Evolutionary conservation across 2,888 invertebrate species (phyloP), one percentile per base, ranked within the genome.

Genomic region (Hipparchia semele): DNA sequence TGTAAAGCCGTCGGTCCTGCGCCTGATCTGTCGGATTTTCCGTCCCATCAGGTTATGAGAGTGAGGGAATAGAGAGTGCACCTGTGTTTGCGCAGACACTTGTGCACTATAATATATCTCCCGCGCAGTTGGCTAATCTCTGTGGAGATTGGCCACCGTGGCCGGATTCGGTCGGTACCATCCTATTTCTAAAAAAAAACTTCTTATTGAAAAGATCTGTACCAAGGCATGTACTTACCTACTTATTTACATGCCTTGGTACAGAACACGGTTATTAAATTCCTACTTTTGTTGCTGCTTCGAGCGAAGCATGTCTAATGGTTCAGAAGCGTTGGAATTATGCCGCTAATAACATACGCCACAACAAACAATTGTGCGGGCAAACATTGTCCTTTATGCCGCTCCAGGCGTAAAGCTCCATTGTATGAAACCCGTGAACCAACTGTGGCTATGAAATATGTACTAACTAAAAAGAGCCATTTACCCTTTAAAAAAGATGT

Each of bases 381-480:
- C 39, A 23, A 51, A 8, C 59, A 56, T 71, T 71, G 68, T 71
- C 68, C 64, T 60, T 39, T 64, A 66, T 66, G 74, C 59, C 60
- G 66, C 61, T 69, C 53, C 66, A 46, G 58, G 67, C 67, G 46
- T 10, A 58, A 8, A 56, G 9, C 60, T 56, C 53, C 46, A 71
- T 71, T 71, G 73, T 71, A 46, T n/a, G 10, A 66, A 61, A 13
- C 64, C 64, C 8, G 53, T 8, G 13, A 58, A 23, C 6, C 23
- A 9, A 64, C 7, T 51, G 64, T 49, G 65, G 58, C 64, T 45
- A 46, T 66, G 60, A 53, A 58, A 23, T 23, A 23, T 23, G 23
- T 23, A 70, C 61, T 58, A 58, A 70, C 53, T 67, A 66, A 68
- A 58, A 53, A 23, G n/a, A 53, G 46, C 64, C 6, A 70, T 69